A percentile compares a stretch with the other conserved stretches of the same genome.
Conservation (phyloP, 2,888 invertebrate genomes). For the Coronaproctus castanopsis region DNA sequence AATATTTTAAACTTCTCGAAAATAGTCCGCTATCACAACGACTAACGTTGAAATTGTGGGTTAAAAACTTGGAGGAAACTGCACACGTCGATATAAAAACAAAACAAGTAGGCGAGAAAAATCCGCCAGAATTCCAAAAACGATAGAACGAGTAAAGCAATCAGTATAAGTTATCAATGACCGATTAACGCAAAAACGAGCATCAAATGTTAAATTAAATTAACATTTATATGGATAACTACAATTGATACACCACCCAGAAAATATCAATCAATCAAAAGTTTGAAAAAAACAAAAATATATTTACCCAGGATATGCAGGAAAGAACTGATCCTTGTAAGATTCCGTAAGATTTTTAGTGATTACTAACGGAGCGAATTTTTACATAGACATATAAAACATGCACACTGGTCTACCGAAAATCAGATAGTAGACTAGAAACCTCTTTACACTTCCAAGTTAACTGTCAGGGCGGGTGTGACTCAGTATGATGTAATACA, state of each 20-base stretch:
- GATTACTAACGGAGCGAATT: conserved; percentile 1
- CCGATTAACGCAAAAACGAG: background rate
- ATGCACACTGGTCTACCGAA: background rate
- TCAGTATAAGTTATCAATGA: background rate
- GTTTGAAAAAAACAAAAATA: background rate
- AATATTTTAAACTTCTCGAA: background rate
- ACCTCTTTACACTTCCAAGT: background rate
- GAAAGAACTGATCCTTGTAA: background rate
- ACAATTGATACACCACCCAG: too few relatives aligned
- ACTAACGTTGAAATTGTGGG: background rate
- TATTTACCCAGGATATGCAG: background rate
- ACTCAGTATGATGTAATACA: too few relatives aligned
- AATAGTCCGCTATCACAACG: background rate
- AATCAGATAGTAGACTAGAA: background rate
- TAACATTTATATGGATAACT: too few relatives aligned
- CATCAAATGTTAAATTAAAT: background rate
- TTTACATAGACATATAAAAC: background rate
- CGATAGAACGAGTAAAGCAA: background rate
- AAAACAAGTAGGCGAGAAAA: background rate
- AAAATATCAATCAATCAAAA: background rate
- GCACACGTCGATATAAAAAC: background rate
- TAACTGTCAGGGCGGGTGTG: background rate
- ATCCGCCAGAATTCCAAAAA: background rate
- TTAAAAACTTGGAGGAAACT: background rate
- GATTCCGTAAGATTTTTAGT: conserved; percentile 1